Percentiles rank a stretch among this genome's conserved stretches.
Evolutionary conservation across 2,113 vertebrate species (phyloP).

Genomic region (Andinoacara biseriatus): DNA sequence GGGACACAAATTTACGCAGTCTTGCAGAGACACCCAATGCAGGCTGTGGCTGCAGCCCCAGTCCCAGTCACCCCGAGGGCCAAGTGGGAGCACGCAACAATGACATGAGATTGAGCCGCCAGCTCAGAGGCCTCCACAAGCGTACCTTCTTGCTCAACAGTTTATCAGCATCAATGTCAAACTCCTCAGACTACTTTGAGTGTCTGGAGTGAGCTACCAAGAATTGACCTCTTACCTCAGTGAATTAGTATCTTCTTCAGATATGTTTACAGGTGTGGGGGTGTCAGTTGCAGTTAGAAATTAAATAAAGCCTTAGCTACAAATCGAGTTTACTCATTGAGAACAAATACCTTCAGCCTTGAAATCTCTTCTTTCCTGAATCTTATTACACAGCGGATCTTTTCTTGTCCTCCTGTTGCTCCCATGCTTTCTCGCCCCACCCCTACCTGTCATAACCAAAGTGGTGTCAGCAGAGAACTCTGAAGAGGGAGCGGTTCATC

Average conservation of each 20-base stretch:
- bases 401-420: not conserved
- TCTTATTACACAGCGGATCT: conserved; percentile 11
- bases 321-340: conserved; percentile 21
- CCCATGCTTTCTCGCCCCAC: not conserved
- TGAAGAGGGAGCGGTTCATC: conserved; percentile 63
- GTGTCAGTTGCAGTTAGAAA: conserved; percentile 10
- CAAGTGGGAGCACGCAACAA: conserved; percentile 32
- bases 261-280: conserved; percentile 2
- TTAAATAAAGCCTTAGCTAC: conserved; percentile 23
- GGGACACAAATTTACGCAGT: conserved; percentile 34
- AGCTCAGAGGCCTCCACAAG: conserved; percentile 24
- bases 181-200: conserved; percentile 48
- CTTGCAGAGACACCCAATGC: conserved; percentile 19
- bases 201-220: conserved; percentile 33
- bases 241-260: conserved; percentile 21
- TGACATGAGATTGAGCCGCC: conserved; percentile 45
- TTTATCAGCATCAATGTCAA: conserved; percentile 70
- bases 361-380: conserved; percentile 7
- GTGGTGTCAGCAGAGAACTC: conserved; percentile 34
- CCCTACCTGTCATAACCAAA: conserved; percentile 44
- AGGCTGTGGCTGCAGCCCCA: conserved; percentile 22
- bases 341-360: conserved; percentile 28
- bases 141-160: conserved; percentile 44
- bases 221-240: conserved; percentile 46
- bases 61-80: conserved; percentile 18